Evolutionary conservation across 1,140 invertebrate species (phyloP).

Genomic region (Drosophila mayri): DNA sequence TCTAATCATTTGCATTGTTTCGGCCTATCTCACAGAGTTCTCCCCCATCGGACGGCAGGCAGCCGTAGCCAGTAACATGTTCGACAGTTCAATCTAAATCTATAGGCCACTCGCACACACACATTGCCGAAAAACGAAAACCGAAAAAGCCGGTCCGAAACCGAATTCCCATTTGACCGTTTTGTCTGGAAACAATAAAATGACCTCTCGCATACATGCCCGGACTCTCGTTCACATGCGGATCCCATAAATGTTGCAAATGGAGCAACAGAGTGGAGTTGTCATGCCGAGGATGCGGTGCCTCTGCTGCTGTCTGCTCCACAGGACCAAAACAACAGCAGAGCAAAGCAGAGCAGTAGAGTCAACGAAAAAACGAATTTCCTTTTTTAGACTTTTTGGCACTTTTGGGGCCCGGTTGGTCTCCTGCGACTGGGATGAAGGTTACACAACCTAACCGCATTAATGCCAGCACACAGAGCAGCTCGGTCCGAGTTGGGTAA

Average conservation of each 20-base stretch:
- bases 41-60: neutral
- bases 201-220: slow-evolving; percentile 51
- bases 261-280: slow-evolving; percentile 74
- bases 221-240: slow-evolving; percentile 18
- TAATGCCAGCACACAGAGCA: slow-evolving; percentile 48
- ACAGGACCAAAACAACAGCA: slow-evolving; percentile 39
- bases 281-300: slow-evolving; percentile 51
- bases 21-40: slow-evolving; percentile 18
- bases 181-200: slow-evolving; percentile 80
- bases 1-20: slow-evolving; percentile 75
- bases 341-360: slow-evolving; percentile 15
- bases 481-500: slow-evolving; percentile 40
- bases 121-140: neutral
- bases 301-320: slow-evolving; percentile 22
- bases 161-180: slow-evolving; percentile 78
- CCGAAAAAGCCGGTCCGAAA: slow-evolving; percentile 44
- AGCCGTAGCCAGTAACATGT: slow-evolving; percentile 49
- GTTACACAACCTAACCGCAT: slow-evolving; percentile 68
- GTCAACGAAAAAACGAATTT: slow-evolving; percentile 42
- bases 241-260: slow-evolving; percentile 75
- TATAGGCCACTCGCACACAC: slow-evolving; percentile 55
- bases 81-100: slow-evolving; percentile 79
- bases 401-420: slow-evolving; percentile 27
- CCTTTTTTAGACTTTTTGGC: slow-evolving; percentile 61
- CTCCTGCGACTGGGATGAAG: slow-evolving; percentile 50